Percentiles rank a stretch among this genome's conserved stretches.
phyloP scores from a whole-genome alignment of 2,113 vertebrate species.

The Steatornis caripensis region DNA sequence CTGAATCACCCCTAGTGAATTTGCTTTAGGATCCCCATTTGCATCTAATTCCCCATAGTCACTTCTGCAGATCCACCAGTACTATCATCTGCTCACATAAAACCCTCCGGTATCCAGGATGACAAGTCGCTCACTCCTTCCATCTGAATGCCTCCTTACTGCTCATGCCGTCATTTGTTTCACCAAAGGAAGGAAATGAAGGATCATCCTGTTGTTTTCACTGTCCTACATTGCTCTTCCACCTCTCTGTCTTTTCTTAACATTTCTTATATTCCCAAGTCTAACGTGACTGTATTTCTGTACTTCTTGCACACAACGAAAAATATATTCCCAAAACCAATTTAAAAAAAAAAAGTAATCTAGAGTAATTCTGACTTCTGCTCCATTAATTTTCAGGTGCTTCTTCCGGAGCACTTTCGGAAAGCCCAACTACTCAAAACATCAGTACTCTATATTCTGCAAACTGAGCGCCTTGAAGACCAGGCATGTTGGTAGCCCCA shows the following conservation, averaged over 20 bases:
- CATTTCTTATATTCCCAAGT: neutral
- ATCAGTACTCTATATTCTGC: neutral
- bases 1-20: neutral
- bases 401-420: neutral
- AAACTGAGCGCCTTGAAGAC: neutral
- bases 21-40: neutral
- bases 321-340: neutral
- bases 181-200: neutral
- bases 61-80: neutral
- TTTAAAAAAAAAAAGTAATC: neutral
- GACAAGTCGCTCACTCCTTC: neutral
- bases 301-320: too few species aligned
- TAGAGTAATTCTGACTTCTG: neutral
- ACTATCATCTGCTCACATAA: neutral
- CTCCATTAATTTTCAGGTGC: neutral
- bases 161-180: neutral
- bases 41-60: neutral
- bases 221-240: neutral
- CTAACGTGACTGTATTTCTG: too few species aligned
- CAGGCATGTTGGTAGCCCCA: rapidly evolving
- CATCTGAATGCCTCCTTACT: neutral
- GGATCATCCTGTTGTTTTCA: neutral
- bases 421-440: neutral
- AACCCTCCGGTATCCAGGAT: neutral
- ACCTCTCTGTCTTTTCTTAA: neutral